Evolutionary conservation across 1,140 invertebrate species (phyloP).

Genomic region (Pseudomyrmex flavicornis): DNA sequence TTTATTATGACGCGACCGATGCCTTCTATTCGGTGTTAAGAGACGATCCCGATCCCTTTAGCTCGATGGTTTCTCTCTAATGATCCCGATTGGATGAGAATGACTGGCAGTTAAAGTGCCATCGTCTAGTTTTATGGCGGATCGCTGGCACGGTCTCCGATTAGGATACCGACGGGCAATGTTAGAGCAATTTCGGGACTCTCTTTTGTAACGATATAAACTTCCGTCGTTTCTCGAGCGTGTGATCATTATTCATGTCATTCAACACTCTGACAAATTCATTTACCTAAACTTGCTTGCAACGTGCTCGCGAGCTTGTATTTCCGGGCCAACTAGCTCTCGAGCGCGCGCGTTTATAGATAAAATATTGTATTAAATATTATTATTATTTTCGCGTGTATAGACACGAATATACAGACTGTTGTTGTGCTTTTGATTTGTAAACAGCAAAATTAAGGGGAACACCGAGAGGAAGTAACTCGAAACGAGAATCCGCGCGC

Average conservation of each 20-base stretch:
- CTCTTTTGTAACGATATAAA: constrained; percentile 26
- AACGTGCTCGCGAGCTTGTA: background rate
- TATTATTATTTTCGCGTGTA: too few relatives aligned
- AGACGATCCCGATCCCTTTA: constrained; percentile 2
- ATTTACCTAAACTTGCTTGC: background rate
- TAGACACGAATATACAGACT: background rate
- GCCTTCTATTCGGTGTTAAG: constrained; percentile 31
- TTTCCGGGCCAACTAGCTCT: background rate
- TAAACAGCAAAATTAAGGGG: constrained; percentile 3
- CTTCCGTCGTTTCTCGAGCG: constrained; percentile 1
- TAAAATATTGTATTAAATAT: too few relatives aligned
- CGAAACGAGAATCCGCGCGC: background rate
- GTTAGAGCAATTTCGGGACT: constrained; percentile 72
- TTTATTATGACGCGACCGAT: constrained; percentile 56
- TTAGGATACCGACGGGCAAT: constrained; percentile 73
- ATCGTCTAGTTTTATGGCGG: constrained; percentile 75
- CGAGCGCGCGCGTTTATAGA: too few relatives aligned
- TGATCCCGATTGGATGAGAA: constrained; percentile 78
- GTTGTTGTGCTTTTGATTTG: background rate
- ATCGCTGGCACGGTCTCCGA: constrained; percentile 62
- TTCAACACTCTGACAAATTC: background rate
- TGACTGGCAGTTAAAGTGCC: constrained; percentile 77
- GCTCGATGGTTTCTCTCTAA: constrained; percentile 69
- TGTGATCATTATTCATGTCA: background rate
- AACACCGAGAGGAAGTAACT: background rate